These are phyloP conservation scores for Chorisops tibialis DNA, from an alignment of 2,888 invertebrate species.

Conservation along the genomic window DNA sequence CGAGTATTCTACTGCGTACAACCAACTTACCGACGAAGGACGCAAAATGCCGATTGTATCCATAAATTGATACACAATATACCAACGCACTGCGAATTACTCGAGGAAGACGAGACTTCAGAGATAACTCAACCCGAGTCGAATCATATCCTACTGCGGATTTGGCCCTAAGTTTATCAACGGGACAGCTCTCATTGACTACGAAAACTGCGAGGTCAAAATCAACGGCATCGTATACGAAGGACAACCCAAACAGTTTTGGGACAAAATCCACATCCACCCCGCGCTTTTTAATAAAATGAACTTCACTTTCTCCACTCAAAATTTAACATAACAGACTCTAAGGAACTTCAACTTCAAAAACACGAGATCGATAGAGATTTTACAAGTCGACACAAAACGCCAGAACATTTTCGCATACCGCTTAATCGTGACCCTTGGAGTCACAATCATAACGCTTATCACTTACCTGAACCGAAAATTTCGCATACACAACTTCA, in stretches of 20 bases:
- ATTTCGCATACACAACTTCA: background rate
- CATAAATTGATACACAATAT: background rate
- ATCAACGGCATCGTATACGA: constrained; percentile 3
- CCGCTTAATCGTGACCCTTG: background rate
- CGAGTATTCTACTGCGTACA: background rate
- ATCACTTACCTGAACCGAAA: background rate
- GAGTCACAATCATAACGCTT: background rate
- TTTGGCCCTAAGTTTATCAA: background rate
- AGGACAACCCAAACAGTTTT: constrained; percentile 2
- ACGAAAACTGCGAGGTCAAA: constrained; percentile 1
- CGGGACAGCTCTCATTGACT: constrained; percentile 5
- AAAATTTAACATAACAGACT: background rate
- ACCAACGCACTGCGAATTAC: background rate
- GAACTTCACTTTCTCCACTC: background rate
- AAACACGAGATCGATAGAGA: background rate
- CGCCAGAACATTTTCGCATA: background rate
- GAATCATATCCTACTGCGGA: background rate
- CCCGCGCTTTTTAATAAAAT: background rate
- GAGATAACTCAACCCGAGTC: background rate
- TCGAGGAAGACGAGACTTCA: background rate
- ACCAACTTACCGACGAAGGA: background rate
- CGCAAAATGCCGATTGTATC: background rate
- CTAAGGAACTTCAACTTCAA: background rate
- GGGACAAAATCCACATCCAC: constrained; percentile 10
- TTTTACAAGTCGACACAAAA: background rate